Evolutionary conservation across 2,888 invertebrate genomes (phyloP).

Genomic region (Strigamia crassipes): DNA sequence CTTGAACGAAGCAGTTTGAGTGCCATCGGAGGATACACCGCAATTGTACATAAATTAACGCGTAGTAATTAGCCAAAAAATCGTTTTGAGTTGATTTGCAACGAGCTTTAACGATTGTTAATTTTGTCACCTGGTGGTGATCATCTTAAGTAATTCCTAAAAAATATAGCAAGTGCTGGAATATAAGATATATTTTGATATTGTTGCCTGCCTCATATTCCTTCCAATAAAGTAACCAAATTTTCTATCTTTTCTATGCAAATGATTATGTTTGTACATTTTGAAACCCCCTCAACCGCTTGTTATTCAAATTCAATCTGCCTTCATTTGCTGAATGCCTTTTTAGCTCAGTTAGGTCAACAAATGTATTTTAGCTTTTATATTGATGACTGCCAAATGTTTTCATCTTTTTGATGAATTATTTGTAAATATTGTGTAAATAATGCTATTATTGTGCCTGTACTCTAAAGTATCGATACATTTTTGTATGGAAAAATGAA

Average conservation of each 20-base stretch:
- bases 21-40: neutral
- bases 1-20: no score
- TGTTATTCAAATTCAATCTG: neutral
- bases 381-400: neutral
- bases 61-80: neutral
- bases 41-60: neutral
- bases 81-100: neutral
- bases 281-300: neutral
- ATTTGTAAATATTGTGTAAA: neutral
- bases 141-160: neutral
- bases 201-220: neutral
- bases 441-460: neutral
- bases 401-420: neutral
- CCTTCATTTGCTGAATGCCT: neutral
- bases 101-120: neutral
- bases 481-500: conserved; percentile 5
- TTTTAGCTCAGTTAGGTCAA: neutral
- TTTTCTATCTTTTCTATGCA: conserved; percentile 3
- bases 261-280: neutral
- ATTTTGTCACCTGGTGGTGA: neutral
- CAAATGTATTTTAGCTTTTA: neutral
- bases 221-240: neutral
- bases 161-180: neutral
- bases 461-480: neutral
- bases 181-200: neutral